Evolutionary conservation across 2,797 vertebrate genomes (phyloP).

Genomic region (Lates japonicus): DNA sequence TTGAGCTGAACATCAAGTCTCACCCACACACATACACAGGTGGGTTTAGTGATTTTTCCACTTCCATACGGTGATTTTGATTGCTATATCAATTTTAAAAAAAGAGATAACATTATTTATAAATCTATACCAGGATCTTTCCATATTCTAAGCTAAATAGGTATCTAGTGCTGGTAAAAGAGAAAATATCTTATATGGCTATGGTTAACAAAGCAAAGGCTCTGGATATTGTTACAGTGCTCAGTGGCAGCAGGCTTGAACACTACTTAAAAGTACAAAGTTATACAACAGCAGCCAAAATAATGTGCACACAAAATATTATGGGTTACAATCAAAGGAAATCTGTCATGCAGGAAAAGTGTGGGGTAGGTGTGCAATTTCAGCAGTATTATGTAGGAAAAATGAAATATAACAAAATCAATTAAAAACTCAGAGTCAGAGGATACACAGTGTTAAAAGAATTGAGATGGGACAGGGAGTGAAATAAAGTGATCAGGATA

Average conservation of each 20-base stretch:
- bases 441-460: not conserved
- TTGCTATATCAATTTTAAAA: constrained; percentile 1
- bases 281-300: constrained; percentile 9
- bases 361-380: not conserved
- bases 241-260: not conserved
- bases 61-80: not conserved
- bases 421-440: not conserved
- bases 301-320: constrained; percentile 14
- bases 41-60: constrained; percentile 17
- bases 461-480: not conserved
- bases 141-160: not conserved
- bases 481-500: not conserved
- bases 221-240: too few relatives aligned
- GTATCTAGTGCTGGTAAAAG: not conserved
- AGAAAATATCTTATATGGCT: not conserved
- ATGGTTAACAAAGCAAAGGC: not conserved
- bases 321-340: constrained; percentile 12
- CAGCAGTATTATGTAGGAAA: not conserved
- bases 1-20: constrained; percentile 33
- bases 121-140: not conserved
- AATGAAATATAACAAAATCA: not conserved
- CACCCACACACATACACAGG: not conserved
- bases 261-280: not conserved
- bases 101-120: not conserved
- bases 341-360: not conserved